Percentiles rank a stretch among this genome's conserved stretches.
Conservation (phyloP, 2,888 invertebrate species). For the Eurytoma californica region DNA sequence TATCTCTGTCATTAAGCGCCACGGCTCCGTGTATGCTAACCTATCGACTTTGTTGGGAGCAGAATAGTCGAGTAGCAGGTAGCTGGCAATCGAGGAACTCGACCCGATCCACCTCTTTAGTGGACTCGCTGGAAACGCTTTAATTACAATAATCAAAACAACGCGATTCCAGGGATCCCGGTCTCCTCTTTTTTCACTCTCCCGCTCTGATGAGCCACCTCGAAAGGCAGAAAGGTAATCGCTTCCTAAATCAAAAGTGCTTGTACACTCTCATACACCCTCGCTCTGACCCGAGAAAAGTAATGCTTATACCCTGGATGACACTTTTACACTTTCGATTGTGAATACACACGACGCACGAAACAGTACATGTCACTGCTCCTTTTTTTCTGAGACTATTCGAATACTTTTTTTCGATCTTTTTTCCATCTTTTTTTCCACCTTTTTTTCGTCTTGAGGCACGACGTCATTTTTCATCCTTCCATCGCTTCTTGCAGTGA, state of each 20-base stretch:
- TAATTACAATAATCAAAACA: slow-evolving; percentile 73
- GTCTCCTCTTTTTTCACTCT: background rate
- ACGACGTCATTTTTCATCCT: slow-evolving; percentile 52
- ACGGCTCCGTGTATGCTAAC: background rate
- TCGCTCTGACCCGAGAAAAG: slow-evolving; percentile 32
- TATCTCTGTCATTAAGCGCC: slow-evolving; percentile 43
- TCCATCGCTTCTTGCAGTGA: slow-evolving; percentile 25
- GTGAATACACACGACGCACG: background rate
- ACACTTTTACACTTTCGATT: slow-evolving; percentile 37
- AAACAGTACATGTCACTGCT: too few species aligned
- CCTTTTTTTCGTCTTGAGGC: background rate
- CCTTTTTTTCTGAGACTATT: too few species aligned
- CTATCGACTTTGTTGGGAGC: slow-evolving; percentile 17
- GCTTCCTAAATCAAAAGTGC: slow-evolving; percentile 63
- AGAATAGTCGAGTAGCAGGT: slow-evolving; percentile 26
- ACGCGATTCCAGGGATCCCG: slow-evolving; percentile 67
- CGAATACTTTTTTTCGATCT: too few species aligned
- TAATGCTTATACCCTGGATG: too few species aligned
- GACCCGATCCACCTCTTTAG: slow-evolving; percentile 45
- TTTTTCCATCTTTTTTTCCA: too few species aligned
- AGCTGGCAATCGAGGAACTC: slow-evolving; percentile 24
- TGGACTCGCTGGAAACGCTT: slow-evolving; percentile 64
- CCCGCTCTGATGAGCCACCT: slow-evolving; percentile 63
- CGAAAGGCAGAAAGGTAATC: slow-evolving; percentile 67
- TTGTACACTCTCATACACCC: too few species aligned